Evolutionary conservation across 1,140 invertebrate genomes (phyloP).

Genomic region (Drosophila mauritiana): DNA sequence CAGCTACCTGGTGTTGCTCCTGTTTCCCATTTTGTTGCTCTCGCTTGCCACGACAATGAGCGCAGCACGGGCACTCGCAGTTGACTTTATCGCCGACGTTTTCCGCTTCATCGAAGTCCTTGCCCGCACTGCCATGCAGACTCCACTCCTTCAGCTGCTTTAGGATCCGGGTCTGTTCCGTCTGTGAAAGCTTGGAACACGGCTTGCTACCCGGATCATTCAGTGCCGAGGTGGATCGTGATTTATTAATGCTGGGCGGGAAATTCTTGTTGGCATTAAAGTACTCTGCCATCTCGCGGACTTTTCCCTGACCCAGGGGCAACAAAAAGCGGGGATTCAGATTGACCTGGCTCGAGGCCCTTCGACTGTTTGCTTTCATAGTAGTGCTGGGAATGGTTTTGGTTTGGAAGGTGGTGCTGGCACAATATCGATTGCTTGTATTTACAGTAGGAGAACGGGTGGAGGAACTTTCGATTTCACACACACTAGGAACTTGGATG

Average conservation of each 20-base stretch:
- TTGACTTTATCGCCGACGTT: conserved; percentile 15
- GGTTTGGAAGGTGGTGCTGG: conserved; percentile 60
- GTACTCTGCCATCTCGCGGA: conserved; percentile 86
- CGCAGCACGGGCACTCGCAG: conserved; percentile 70
- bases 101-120: conserved; percentile 64
- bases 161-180: conserved; percentile 85
- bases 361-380: conserved; percentile 16
- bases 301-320: conserved; percentile 78
- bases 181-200: conserved; percentile 78
- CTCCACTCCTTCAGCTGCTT: conserved; percentile 86
- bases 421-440: conserved; percentile 79
- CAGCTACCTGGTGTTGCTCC: conserved; percentile 30
- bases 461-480: conserved; percentile 81
- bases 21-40: conserved; percentile 17
- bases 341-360: conserved; percentile 63
- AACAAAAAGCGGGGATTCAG: conserved; percentile 64
- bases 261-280: conserved; percentile 84
- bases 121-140: conserved; percentile 84
- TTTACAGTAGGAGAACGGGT: conserved; percentile 75
- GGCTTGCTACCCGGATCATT: conserved; percentile 22
- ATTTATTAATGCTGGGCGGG: conserved; percentile 39
- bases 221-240: conserved; percentile 69
- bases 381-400: conserved; percentile 48
- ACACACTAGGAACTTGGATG: conserved; percentile 81
- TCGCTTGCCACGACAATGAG: conserved; percentile 49